These are phyloP conservation scores for Psilopsiagon aymara DNA, from an alignment of 2,113 vertebrate species.

Conservation along the genomic window DNA sequence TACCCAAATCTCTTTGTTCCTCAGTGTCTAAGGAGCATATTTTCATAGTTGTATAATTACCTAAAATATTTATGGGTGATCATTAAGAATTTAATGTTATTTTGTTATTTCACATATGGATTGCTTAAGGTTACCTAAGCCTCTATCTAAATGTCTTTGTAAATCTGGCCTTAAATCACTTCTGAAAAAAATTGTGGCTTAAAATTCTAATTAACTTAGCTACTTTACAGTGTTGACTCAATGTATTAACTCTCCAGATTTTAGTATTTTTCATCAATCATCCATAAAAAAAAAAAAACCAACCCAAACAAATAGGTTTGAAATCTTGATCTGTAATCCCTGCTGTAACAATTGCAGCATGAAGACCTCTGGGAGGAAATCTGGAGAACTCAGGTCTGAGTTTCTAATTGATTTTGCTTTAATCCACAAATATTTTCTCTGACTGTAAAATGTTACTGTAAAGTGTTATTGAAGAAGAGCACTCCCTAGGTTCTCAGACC, in stretches of 20 bases:
- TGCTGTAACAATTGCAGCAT: background rate
- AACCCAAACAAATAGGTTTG: background rate
- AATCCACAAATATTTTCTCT: background rate
- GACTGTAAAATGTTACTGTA: background rate
- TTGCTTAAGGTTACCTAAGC: background rate
- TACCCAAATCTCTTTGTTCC: background rate
- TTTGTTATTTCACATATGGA: background rate
- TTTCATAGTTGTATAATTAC: background rate
- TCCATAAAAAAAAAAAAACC: background rate
- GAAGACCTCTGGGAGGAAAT: background rate
- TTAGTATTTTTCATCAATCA: slow-evolving; percentile 1
- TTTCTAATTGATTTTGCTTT: slow-evolving; percentile 37
- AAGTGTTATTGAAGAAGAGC: background rate
- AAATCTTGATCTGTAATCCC: slow-evolving; percentile 27
- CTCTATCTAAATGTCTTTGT: background rate
- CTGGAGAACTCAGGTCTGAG: background rate
- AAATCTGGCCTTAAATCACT: background rate
- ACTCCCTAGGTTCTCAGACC: background rate
- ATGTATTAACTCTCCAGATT: background rate
- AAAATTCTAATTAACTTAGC: background rate
- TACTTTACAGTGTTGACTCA: background rate
- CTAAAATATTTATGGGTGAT: background rate
- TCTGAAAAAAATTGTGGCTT: background rate
- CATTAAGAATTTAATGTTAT: background rate
- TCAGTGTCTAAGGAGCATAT: background rate